These are phyloP conservation scores for Eupeodes luniger DNA, from an alignment of 2,888 invertebrate species.

Conservation along the genomic window DNA sequence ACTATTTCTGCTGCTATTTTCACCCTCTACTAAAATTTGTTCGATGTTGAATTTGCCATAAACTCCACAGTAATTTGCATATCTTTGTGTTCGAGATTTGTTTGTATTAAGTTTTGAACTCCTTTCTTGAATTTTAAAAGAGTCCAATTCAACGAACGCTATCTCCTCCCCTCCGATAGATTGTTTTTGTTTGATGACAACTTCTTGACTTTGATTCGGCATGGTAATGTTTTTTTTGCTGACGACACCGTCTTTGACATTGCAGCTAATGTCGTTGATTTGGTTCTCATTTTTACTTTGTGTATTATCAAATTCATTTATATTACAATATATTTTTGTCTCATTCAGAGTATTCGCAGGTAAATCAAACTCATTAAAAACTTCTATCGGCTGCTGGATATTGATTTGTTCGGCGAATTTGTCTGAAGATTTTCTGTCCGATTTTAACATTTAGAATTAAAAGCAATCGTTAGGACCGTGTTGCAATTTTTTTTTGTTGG, in stretches of 20 bases:
- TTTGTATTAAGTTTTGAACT: conserved; percentile 1
- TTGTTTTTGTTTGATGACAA: background rate
- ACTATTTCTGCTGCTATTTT: background rate
- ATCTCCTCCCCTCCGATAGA: background rate
- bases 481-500: background rate
- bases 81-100: background rate
- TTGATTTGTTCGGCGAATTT: background rate
- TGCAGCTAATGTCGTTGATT: background rate
- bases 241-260: background rate
- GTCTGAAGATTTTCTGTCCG: background rate
- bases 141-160: conserved; percentile 11
- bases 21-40: background rate
- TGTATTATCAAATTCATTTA: background rate
- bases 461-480: background rate
- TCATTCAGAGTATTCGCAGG: background rate
- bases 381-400: background rate
- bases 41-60: conserved; percentile 7
- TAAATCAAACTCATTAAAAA: background rate
- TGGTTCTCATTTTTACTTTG: background rate
- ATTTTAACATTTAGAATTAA: conserved; percentile 19
- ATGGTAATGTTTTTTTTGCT: background rate
- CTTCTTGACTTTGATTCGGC: background rate
- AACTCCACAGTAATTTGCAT: background rate
- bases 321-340: background rate
- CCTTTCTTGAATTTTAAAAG: conserved; percentile 15